These are phyloP conservation scores for Brachionus rubens DNA, from an alignment of 1,140 invertebrate genomes.

Conservation along the genomic window DNA sequence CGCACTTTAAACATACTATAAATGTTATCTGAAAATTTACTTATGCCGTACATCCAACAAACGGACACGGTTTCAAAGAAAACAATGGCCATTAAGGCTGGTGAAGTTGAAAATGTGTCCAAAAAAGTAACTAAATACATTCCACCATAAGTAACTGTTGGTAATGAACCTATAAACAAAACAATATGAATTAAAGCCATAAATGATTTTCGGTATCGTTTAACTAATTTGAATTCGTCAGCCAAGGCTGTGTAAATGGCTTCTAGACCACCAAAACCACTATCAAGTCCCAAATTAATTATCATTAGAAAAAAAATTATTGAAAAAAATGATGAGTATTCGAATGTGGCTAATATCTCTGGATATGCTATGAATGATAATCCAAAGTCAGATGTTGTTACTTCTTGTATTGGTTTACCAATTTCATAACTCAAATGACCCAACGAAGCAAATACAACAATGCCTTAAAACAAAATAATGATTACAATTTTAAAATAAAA, in stretches of 20 bases:
- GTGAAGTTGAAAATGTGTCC: constrained; percentile 30
- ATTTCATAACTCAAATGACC: constrained; percentile 37
- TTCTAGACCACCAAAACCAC: constrained; percentile 38
- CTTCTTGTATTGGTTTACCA: constrained; percentile 52
- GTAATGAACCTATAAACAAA: constrained; percentile 20
- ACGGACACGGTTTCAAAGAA: constrained; percentile 30
- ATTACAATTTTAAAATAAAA: constrained; percentile 6
- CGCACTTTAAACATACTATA: constrained; percentile 30
- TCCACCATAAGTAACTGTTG: constrained; percentile 42
- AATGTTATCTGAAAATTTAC: constrained; percentile 15
- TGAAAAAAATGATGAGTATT: constrained; percentile 76
- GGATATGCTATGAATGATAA: constrained; percentile 84
- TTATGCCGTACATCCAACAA: constrained; percentile 35
- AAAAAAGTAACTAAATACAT: constrained; percentile 42
- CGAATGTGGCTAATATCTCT: constrained; percentile 82
- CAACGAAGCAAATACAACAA: constrained; percentile 45
- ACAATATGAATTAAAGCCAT: constrained; percentile 8
- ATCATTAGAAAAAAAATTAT: constrained; percentile 86
- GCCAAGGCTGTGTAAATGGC: constrained; percentile 27
- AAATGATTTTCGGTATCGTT: background rate
- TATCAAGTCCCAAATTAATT: constrained; percentile 66
- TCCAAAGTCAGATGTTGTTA: constrained; percentile 67
- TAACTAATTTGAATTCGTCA: constrained; percentile 18
- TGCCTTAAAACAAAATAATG: constrained; percentile 5
- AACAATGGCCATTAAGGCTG: constrained; percentile 37